Conservation (phyloP, 2,797 vertebrate genomes). For the Austrolebias charrua region DNA sequence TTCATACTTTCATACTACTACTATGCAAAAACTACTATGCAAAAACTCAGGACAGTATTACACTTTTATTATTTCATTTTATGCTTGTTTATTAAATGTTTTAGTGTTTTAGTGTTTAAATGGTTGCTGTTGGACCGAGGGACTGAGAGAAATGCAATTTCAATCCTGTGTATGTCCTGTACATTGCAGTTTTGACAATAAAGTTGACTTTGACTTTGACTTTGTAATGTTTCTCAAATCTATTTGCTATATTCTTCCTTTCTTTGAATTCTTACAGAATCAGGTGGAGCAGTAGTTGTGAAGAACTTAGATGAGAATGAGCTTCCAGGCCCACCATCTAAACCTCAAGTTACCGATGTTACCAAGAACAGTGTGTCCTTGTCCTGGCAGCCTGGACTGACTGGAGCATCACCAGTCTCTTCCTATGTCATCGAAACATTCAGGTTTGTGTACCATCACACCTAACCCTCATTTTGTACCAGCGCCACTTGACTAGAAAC, state of each 20-base stretch:
- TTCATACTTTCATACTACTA: too few species aligned
- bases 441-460: constrained; percentile 79
- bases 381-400: constrained; percentile 91
- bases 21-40: too few species aligned
- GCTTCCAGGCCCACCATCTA: constrained; percentile 93
- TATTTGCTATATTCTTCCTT: background rate
- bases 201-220: too few species aligned
- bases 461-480: background rate
- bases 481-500: background rate
- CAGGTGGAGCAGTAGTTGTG: constrained; percentile 80
- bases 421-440: constrained; percentile 97
- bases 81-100: too few species aligned
- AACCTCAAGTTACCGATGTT: constrained; percentile 97
- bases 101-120: too few species aligned
- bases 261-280: constrained; percentile 77
- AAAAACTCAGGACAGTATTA: too few species aligned
- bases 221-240: background rate
- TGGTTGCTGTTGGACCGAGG: too few species aligned
- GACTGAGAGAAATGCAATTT: too few species aligned
- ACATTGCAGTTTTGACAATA: too few species aligned
- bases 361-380: constrained; percentile 97
- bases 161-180: too few species aligned
- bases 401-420: constrained; percentile 85
- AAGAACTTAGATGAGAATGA: constrained; percentile 90
- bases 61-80: too few species aligned